phyloP scores from a whole-genome alignment of 2,888 invertebrate species.

The Keiferia lycopersicella region DNA sequence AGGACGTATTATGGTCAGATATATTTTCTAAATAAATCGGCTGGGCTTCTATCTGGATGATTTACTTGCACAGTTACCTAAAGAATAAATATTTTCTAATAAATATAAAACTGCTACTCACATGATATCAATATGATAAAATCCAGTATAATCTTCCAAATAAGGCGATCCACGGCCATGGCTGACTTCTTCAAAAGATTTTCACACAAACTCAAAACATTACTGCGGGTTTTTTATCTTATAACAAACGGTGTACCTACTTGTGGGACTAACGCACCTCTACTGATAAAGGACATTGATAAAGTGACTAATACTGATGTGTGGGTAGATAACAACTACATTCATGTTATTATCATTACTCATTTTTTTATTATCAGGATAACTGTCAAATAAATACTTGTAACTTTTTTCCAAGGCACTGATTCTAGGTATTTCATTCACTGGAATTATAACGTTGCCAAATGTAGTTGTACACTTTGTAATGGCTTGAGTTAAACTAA shows the following conservation, averaged over 20 bases:
- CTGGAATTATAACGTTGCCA: neutral
- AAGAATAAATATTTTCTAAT: neutral
- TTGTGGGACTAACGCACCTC: conserved; percentile 32
- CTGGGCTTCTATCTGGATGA: neutral
- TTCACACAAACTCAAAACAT: conserved; percentile 23
- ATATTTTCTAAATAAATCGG: neutral
- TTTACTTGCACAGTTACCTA: neutral
- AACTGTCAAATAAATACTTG: neutral
- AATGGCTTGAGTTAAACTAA: neutral
- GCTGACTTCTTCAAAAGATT: conserved; percentile 17
- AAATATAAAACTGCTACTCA: conserved; percentile 45
- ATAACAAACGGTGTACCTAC: conserved; percentile 10
- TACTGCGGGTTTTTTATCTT: conserved; percentile 11
- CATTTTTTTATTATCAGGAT: conserved; percentile 2
- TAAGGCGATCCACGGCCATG: conserved; percentile 58
- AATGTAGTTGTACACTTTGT: neutral
- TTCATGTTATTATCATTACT: conserved; percentile 5
- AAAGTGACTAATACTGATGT: conserved; percentile 35
- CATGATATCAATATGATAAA: conserved; percentile 56
- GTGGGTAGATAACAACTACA: conserved; percentile 27
- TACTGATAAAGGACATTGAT: conserved; percentile 44
- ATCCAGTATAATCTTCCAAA: conserved; percentile 66
- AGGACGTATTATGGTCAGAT: neutral
- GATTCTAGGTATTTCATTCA: neutral
- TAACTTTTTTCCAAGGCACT: neutral